A percentile compares a stretch with the other conserved stretches of the same genome.
Evolutionary conservation across 2,113 vertebrate genomes (phyloP).

Genomic region (Leiothrix lutea): DNA sequence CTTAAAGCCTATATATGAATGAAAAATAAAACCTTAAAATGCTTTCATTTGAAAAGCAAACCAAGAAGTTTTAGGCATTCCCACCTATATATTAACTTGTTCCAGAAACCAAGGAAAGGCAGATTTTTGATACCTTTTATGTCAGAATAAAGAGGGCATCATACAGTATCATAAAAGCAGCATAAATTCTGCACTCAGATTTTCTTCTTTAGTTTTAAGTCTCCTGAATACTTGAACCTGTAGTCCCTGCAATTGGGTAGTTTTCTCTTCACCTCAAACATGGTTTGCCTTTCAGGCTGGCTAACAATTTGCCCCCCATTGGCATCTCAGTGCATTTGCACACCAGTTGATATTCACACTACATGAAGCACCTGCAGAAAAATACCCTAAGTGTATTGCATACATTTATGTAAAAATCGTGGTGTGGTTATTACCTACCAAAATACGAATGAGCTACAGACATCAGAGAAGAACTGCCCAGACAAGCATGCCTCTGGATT

Average conservation of each 20-base stretch:
- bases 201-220: not conserved
- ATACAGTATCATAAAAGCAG: not conserved
- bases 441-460: not conserved
- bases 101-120: not conserved
- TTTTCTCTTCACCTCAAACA: not conserved
- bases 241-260: not conserved
- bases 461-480: not conserved
- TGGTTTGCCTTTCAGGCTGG: not conserved
- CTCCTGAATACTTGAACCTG: not conserved
- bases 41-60: not conserved
- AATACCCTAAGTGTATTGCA: not conserved
- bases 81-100: not conserved
- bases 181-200: not conserved
- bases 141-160: not conserved
- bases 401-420: not conserved
- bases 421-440: not conserved
- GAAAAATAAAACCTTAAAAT: not conserved
- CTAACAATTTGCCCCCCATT: rapidly evolving
- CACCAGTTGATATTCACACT: not conserved
- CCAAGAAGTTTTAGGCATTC: not conserved
- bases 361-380: not conserved
- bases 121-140: not conserved
- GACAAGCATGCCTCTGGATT: not conserved
- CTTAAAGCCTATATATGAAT: not conserved
- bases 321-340: not conserved